Percentiles rank a stretch among this genome's conserved stretches.
phyloP scores from a whole-genome alignment of 2,797 vertebrate genomes.

The Falco concolor region DNA sequence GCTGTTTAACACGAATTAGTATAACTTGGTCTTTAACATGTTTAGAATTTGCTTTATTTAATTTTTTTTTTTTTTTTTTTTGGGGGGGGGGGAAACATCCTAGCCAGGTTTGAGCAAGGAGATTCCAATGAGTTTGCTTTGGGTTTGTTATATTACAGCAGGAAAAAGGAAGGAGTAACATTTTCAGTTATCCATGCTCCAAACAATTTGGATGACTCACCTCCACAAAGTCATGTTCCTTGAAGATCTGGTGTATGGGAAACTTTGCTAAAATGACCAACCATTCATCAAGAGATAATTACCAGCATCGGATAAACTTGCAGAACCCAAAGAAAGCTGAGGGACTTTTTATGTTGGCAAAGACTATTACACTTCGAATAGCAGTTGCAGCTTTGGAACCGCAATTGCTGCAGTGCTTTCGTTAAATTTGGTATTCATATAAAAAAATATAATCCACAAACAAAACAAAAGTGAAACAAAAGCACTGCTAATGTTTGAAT shows the following conservation, averaged over 20 bases:
- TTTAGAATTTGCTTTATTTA: neutral
- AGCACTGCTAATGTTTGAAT: slow-evolving; percentile 68
- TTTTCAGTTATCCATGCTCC: neutral
- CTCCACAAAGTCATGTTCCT: neutral
- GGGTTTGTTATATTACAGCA: neutral
- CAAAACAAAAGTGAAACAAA: slow-evolving; percentile 53
- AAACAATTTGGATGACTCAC: neutral
- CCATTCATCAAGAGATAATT: slow-evolving; percentile 42
- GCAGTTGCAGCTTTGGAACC: slow-evolving; percentile 43
- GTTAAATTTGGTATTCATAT: slow-evolving; percentile 37
- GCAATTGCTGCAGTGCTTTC: slow-evolving; percentile 7
- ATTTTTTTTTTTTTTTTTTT: neutral
- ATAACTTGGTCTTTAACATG: neutral
- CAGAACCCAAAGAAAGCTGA: neutral
- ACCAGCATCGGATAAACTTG: neutral
- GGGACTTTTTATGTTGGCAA: neutral
- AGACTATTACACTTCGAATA: slow-evolving; percentile 25
- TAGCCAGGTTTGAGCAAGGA: neutral
- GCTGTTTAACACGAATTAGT: neutral
- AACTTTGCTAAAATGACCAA: slow-evolving; percentile 10
- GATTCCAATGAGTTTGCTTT: neutral
- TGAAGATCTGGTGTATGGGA: neutral
- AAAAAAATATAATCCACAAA: slow-evolving; percentile 13
- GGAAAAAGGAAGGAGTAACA: neutral
- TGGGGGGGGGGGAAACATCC: no score